phyloP scores from a whole-genome alignment of 2,113 vertebrate species.

The Dromiciops gliroides region DNA sequence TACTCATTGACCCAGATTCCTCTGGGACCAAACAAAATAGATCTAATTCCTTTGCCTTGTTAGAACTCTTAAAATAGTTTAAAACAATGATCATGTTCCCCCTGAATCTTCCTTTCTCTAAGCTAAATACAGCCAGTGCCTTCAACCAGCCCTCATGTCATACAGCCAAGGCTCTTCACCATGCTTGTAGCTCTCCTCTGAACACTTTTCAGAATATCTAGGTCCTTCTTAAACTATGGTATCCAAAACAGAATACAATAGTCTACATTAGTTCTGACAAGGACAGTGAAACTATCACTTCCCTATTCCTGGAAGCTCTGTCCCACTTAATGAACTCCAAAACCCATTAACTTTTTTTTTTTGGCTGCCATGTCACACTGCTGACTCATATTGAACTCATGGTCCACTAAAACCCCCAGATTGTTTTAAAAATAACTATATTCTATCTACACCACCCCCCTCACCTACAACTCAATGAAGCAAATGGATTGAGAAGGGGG shows the following conservation, averaged over 20 bases:
- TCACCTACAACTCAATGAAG: not conserved
- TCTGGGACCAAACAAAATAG: not conserved
- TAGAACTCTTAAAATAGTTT: not conserved
- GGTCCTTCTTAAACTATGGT: not conserved
- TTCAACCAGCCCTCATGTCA: not conserved
- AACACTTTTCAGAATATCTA: not conserved
- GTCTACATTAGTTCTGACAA: not conserved
- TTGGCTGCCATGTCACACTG: not conserved
- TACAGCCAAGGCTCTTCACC: not conserved
- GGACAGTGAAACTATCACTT: not conserved
- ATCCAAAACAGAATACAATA: not conserved
- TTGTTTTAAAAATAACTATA: not conserved
- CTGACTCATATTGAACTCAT: not conserved
- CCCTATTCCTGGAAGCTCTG: not conserved
- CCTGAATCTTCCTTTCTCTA: not conserved
- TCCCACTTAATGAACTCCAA: not conserved
- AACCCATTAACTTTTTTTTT: not conserved
- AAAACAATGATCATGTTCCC: not conserved
- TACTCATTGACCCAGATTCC: not conserved
- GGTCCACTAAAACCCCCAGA: not conserved
- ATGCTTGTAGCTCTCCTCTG: not conserved
- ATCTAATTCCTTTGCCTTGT: not conserved
- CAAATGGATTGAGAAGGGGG: not conserved
- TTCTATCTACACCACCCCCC: not conserved
- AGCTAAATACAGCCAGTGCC: not conserved